A percentile compares a stretch with the other conserved stretches of the same genome.
These are phyloP conservation scores for Amblyjoppa fuscipennis DNA, from an alignment of 2,888 invertebrate genomes.

Conservation along the genomic window DNA sequence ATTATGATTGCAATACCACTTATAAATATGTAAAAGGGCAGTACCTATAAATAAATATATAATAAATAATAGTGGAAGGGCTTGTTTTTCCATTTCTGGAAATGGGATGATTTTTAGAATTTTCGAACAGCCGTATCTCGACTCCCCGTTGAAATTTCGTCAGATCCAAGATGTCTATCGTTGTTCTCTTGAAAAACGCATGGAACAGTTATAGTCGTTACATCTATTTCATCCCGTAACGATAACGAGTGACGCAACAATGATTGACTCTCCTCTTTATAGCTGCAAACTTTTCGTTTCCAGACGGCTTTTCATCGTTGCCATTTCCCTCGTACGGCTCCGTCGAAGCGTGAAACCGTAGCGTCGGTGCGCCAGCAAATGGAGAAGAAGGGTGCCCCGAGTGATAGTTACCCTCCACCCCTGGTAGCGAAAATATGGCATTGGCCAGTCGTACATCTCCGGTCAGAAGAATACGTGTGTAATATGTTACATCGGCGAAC, in stretches of 20 bases:
- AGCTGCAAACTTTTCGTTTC: constrained; percentile 1
- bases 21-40: too few species aligned
- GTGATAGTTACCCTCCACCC: constrained; percentile 45
- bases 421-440: constrained; percentile 51
- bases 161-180: not conserved
- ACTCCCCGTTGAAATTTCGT: not conserved
- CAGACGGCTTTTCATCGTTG: constrained; percentile 20
- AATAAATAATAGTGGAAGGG: too few species aligned
- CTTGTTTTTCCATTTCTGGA: too few species aligned
- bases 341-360: constrained; percentile 49
- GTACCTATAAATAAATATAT: too few species aligned
- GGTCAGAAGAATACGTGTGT: constrained; percentile 66
- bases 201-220: not conserved
- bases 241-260: not conserved
- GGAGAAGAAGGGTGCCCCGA: constrained; percentile 42
- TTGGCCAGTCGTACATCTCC: constrained; percentile 62
- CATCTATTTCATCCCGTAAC: not conserved
- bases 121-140: not conserved
- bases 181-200: not conserved
- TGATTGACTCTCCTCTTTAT: constrained; percentile 2
- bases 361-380: constrained; percentile 25
- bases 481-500: constrained; percentile 67
- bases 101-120: too few species aligned
- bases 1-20: too few species aligned
- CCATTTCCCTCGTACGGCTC: not conserved